Evolutionary conservation across 2,888 invertebrate species (phyloP).

Genomic region (Scelioninae gen. 1): DNA sequence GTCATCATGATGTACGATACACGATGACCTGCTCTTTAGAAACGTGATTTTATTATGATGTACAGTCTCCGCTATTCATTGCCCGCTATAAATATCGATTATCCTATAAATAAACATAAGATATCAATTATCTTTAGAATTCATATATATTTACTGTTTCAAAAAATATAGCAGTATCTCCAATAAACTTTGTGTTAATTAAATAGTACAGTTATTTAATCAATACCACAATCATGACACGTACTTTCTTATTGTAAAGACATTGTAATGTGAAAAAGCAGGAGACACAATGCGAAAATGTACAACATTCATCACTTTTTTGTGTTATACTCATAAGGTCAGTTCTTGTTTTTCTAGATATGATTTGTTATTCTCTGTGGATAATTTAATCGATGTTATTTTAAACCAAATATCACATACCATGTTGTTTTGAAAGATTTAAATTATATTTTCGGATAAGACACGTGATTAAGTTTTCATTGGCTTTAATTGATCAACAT

Average conservation of each 20-base stretch:
- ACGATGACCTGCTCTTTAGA: slow-evolving; percentile 70
- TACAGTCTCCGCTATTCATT: slow-evolving; percentile 52
- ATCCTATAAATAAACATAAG: slow-evolving; percentile 67
- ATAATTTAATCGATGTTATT: too few relatives aligned
- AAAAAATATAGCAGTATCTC: slow-evolving; percentile 34
- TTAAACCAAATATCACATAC: too few relatives aligned
- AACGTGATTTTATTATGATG: slow-evolving; percentile 69
- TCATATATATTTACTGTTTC: slow-evolving; percentile 40
- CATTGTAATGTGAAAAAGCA: slow-evolving; percentile 20
- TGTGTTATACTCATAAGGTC: neutral
- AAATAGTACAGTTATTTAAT: slow-evolving; percentile 68
- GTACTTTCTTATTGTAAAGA: slow-evolving; percentile 43
- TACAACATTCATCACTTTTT: slow-evolving; percentile 22
- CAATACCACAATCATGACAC: slow-evolving; percentile 39
- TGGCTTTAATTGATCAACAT: too few relatives aligned
- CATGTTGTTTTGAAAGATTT: too few relatives aligned
- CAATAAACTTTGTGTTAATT: slow-evolving; percentile 58
- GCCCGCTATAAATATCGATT: slow-evolving; percentile 67
- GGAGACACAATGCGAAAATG: slow-evolving; percentile 32
- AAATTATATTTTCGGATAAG: too few relatives aligned
- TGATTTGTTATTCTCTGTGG: too few relatives aligned
- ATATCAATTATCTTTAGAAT: slow-evolving; percentile 67
- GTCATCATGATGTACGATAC: slow-evolving; percentile 71
- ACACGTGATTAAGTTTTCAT: too few relatives aligned
- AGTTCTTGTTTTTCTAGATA: too few relatives aligned